Evolutionary conservation across 2,888 invertebrate species (phyloP).

Genomic region (Agrochola lota): DNA sequence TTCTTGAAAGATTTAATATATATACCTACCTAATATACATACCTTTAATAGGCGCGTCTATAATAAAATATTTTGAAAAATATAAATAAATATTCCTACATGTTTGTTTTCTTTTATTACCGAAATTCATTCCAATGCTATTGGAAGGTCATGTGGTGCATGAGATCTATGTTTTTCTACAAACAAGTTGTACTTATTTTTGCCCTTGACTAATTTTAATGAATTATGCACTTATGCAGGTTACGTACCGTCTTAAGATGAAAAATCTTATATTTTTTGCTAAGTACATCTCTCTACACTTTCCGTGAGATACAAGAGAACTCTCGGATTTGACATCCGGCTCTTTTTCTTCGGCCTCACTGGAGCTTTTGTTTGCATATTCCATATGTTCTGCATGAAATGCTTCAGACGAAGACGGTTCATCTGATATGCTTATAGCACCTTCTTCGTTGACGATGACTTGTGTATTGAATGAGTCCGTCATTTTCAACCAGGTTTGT

Average conservation of each 20-base stretch:
- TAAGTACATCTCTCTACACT: conserved; percentile 79
- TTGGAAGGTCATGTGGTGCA: too few species aligned
- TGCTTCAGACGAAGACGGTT: conserved; percentile 68
- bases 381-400: conserved; percentile 64
- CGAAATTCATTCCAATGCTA: too few species aligned
- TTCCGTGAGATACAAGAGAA: conserved; percentile 73
- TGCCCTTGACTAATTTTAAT: not conserved
- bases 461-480: conserved; percentile 81
- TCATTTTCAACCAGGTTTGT: conserved; percentile 81
- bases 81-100: too few species aligned
- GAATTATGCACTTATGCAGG: not conserved
- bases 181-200: not conserved
- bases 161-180: not conserved
- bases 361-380: conserved; percentile 21
- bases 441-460: conserved; percentile 83
- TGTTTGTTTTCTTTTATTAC: not conserved
- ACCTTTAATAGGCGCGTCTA: too few species aligned
- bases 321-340: conserved; percentile 72
- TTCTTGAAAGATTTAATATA: too few species aligned
- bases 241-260: conserved; percentile 79
- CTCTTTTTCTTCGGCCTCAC: conserved; percentile 55
- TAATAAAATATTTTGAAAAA: too few species aligned
- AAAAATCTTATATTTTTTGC: conserved; percentile 82
- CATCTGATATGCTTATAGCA: conserved; percentile 73
- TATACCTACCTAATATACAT: too few species aligned